Base-by-base conservation (phyloP, 2,113 vertebrate genomes). In the Corvus moneduloides region DNA sequence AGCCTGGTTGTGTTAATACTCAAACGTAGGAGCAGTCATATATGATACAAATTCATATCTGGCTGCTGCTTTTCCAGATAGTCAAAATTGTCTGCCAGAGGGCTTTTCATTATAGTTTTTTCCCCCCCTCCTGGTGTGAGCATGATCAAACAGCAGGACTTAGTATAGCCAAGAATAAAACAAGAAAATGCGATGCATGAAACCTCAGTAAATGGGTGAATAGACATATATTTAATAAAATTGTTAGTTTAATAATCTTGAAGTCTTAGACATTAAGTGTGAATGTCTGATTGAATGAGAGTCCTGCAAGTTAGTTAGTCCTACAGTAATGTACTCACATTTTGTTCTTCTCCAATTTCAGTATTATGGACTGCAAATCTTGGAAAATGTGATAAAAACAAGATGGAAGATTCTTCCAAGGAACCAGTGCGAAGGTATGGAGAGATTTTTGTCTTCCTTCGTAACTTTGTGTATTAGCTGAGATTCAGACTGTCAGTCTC, bases 401-500 rank as follows among this genome's bases (percentile, higher is more conserved):
- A 99, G 99, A 95, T 99, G 99, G 99, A 99, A 99, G 98, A 99
- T 99, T 97, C 99, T 99, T 63, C 99, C 99, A 20, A 98, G 99
- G 95, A 99, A 99, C 98, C 99, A 99, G 62, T 99, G 99, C 94
- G 99, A 99, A 98, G 99, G 99, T 99, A 99, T 97, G 97, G 89
- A 94, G 78, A 64, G 33, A 9, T 44, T 86, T 85, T 84, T 93
- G 49, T 55, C 8, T n/a, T 89, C 39, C 23, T 22, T 87, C 27
- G 3, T 41, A 35, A 30, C 14, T 68, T 56, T 16, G 9, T 39
- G 9, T 51, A 7, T 58, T 49, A 56, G 39, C 32, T 61, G 58
- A 87, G 37, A 10, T 71, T 69, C 30, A 85, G n/a, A 28, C 32
- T 55, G 37, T 58, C 12, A 16, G 11, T 39, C 26, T 32, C 33